phyloP scores from a whole-genome alignment of 35 echinoderm and acorn worm genomes.

The Hemicentrotus pulcherrimus region DNA sequence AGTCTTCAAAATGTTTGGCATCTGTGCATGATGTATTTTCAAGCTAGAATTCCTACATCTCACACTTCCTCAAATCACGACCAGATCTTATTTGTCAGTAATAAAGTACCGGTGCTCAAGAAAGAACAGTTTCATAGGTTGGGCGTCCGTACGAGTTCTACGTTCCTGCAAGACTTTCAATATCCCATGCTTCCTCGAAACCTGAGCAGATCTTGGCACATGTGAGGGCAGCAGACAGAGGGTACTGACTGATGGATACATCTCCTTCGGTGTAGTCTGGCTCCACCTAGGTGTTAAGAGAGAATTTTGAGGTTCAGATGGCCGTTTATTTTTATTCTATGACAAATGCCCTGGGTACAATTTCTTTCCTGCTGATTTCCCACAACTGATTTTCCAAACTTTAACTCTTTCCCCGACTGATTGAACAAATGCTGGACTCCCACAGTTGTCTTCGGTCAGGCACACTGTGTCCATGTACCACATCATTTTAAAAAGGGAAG shows the following conservation, averaged over 20 bases:
- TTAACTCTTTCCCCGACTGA: no score
- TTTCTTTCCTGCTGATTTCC: no score
- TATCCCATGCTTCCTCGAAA: slow-evolving; percentile 96
- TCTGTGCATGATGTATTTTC: no score
- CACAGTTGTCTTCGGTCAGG: no score
- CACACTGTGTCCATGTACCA: no score
- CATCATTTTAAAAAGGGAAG: no score
- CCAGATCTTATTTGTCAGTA: background rate
- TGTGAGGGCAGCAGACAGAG: slow-evolving; percentile 93
- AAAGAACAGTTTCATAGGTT: background rate
- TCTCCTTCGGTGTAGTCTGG: slow-evolving; percentile 93
- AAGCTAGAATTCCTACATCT: no score
- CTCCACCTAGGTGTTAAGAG: slow-evolving; percentile 57
- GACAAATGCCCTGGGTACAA: no score
- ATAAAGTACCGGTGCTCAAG: background rate
- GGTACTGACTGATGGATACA: slow-evolving; percentile 88
- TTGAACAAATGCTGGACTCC: no score
- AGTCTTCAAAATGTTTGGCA: no score
- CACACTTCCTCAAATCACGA: no score
- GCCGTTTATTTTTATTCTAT: background rate
- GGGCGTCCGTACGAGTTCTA: background rate
- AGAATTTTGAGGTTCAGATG: background rate
- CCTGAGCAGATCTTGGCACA: slow-evolving; percentile 96
- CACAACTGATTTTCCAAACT: no score
- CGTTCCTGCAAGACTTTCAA: slow-evolving; percentile 50